A percentile compares a stretch with the other conserved stretches of the same genome.
Evolutionary conservation across 2,797 vertebrate species (phyloP).

Genomic region (Micropoecilia bifurca): DNA sequence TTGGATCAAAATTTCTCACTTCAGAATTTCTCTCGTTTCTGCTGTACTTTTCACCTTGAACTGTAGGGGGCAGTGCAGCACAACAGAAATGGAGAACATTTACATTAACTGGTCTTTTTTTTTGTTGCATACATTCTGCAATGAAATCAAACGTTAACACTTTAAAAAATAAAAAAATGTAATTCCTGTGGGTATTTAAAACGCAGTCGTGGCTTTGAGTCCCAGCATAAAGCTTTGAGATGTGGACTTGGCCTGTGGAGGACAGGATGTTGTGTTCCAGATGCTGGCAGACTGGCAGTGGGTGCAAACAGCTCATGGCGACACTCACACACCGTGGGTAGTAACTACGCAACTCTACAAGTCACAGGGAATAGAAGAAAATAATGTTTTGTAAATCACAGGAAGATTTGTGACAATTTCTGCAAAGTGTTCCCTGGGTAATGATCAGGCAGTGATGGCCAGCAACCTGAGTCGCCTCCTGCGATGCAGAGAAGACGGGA

Average conservation of each 20-base stretch:
- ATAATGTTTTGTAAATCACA: slow-evolving; percentile 59
- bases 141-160: slow-evolving; percentile 14
- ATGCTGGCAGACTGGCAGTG: slow-evolving; percentile 12
- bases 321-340: slow-evolving; percentile 44
- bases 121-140: slow-evolving; percentile 22
- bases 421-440: slow-evolving; percentile 61
- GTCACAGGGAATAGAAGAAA: slow-evolving; percentile 55
- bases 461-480: slow-evolving; percentile 64
- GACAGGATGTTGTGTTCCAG: slow-evolving; percentile 4
- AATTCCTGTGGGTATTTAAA: neutral
- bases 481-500: slow-evolving; percentile 55
- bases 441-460: slow-evolving; percentile 66
- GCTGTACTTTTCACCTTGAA: slow-evolving; percentile 1
- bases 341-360: slow-evolving; percentile 55
- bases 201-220: neutral
- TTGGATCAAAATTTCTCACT: neutral
- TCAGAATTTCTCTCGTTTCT: neutral
- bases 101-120: slow-evolving; percentile 1
- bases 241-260: neutral
- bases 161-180: neutral
- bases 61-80: slow-evolving; percentile 71
- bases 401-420: slow-evolving; percentile 62
- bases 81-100: neutral
- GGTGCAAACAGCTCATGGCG: slow-evolving; percentile 22
- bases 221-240: neutral